Evolutionary conservation across 2,113 vertebrate genomes (phyloP).

Genomic region (Pygoscelis antarcticus): DNA sequence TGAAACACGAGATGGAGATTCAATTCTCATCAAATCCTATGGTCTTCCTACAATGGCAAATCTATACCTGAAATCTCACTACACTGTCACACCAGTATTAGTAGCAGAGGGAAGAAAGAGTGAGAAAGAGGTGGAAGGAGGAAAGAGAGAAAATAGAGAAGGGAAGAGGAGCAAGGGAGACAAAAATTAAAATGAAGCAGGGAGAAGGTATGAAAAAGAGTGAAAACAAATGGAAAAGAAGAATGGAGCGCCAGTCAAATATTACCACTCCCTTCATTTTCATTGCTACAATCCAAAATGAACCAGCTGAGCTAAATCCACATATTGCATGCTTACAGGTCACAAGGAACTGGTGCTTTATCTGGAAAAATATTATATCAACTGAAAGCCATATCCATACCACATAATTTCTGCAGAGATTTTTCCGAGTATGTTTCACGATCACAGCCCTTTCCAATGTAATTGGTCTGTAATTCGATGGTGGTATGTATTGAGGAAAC

Average conservation of each 20-base stretch:
- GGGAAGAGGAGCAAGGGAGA: neutral
- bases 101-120: neutral
- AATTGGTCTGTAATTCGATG: conserved; percentile 89
- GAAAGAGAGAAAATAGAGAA: neutral
- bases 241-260: neutral
- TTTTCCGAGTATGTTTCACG: conserved; percentile 94
- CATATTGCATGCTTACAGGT: neutral
- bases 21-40: neutral
- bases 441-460: conserved; percentile 92
- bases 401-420: conserved; percentile 92
- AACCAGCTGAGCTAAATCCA: neutral
- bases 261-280: neutral
- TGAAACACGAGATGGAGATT: neutral
- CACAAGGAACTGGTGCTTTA: neutral
- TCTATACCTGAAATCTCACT: neutral
- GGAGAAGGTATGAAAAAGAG: neutral
- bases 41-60: neutral
- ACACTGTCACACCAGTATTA: neutral
- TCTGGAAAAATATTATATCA: neutral
- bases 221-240: neutral
- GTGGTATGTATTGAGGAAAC: conserved; percentile 88
- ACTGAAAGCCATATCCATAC: conserved; percentile 70
- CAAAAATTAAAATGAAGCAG: neutral
- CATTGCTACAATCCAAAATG: neutral
- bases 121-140: neutral